phyloP scores from a whole-genome alignment of 2,888 invertebrate genomes.

The Drosophila percnosoma region DNA sequence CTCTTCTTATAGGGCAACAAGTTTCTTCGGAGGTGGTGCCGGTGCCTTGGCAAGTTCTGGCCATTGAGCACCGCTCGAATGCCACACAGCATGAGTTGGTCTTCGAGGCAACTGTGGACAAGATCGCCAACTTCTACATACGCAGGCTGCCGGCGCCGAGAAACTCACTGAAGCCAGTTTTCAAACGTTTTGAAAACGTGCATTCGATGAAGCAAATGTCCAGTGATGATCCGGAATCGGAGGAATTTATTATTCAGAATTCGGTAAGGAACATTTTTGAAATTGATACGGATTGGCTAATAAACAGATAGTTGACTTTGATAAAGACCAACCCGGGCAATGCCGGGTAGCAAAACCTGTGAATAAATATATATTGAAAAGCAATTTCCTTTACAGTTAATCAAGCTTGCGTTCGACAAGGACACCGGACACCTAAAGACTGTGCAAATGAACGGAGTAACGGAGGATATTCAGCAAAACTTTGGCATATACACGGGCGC shows the following conservation, averaged over 20 bases:
- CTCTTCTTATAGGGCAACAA: slow-evolving; percentile 74
- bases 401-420: slow-evolving; percentile 72
- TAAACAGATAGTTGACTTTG: background rate
- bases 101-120: slow-evolving; percentile 87
- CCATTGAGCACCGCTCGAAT: slow-evolving; percentile 85
- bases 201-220: slow-evolving; percentile 24
- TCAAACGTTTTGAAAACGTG: slow-evolving; percentile 42
- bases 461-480: slow-evolving; percentile 85
- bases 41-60: slow-evolving; percentile 86
- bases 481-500: slow-evolving; percentile 91
- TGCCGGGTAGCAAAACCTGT: background rate
- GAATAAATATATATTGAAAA: background rate
- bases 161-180: background rate
- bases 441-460: slow-evolving; percentile 77
- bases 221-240: slow-evolving; percentile 25
- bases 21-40: slow-evolving; percentile 88
- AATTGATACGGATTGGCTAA: background rate
- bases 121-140: slow-evolving; percentile 87
- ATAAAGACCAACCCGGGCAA: background rate
- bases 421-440: slow-evolving; percentile 61
- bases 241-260: slow-evolving; percentile 66
- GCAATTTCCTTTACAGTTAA: slow-evolving; percentile 55
- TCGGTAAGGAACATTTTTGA: slow-evolving; percentile 60
- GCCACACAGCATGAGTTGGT: slow-evolving; percentile 89
- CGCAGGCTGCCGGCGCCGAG: slow-evolving; percentile 44